Evolutionary conservation across 2,888 invertebrate genomes (phyloP).

Genomic region (Epistrophella euchroma): DNA sequence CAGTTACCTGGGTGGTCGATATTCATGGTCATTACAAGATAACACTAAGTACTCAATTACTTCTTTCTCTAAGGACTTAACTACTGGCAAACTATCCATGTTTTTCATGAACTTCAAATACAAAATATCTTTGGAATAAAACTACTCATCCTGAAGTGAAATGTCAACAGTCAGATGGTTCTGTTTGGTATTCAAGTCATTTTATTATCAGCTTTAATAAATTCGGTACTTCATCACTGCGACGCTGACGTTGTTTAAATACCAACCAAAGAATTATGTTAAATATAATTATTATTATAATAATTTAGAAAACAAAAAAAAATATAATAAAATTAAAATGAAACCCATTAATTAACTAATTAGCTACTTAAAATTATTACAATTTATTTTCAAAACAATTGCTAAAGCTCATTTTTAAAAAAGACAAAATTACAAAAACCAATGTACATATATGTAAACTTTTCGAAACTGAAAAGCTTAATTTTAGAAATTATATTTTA

Average conservation of each 20-base stretch:
- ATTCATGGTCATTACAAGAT: conserved; percentile 79
- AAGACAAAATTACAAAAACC: neutral
- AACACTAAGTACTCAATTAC: conserved; percentile 79
- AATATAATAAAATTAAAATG: neutral
- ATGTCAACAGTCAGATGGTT: conserved; percentile 50
- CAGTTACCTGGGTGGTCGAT: conserved; percentile 80
- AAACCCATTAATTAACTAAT: too few relatives aligned
- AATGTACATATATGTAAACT: conserved; percentile 17
- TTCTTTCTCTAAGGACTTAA: neutral
- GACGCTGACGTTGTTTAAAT: conserved; percentile 45
- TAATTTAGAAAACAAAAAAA: conserved; percentile 19
- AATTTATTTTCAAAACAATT: conserved; percentile 18
- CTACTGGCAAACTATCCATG: neutral
- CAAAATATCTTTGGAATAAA: neutral
- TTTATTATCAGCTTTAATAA: conserved; percentile 31
- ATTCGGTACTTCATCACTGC: conserved; percentile 30
- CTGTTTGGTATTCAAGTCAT: conserved; percentile 67
- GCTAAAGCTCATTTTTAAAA: conserved; percentile 47
- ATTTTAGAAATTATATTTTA: conserved; percentile 33
- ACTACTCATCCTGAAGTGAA: conserved; percentile 17
- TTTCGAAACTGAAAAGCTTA: conserved; percentile 63
- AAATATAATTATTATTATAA: conserved; percentile 21
- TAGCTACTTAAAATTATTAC: too few relatives aligned
- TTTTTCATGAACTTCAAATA: neutral
- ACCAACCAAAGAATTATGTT: conserved; percentile 64